Base-by-base conservation (phyloP, 1,140 invertebrate species). In the Drepana arcuata region DNA sequence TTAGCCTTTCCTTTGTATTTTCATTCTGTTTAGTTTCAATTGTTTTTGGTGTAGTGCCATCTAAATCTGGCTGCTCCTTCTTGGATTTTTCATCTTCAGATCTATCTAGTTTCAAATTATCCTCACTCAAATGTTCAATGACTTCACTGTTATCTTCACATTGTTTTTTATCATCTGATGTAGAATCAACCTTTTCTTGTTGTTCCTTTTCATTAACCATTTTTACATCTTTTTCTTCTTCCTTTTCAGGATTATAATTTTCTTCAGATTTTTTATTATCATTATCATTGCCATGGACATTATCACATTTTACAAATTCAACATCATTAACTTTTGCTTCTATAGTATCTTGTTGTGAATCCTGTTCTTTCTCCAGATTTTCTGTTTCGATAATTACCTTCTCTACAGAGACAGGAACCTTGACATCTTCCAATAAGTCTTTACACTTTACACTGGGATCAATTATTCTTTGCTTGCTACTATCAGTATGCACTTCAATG, bases 401-500 rank as follows among this genome's bases (percentile, higher is more conserved):
- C n/a, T n/a, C n/a, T n/a, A n/a, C n/a, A n/a, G n/a, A n/a, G n/a
- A n/a, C n/a, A n/a, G n/a, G n/a, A n/a, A n/a, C n/a, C n/a, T n/a
- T n/a, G n/a, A n/a, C n/a, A n/a, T n/a, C n/a, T n/a, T n/a, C n/a
- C n/a, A n/a, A n/a, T n/a, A n/a, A n/a, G n/a, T n/a, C n/a, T n/a
- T 21, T 21, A 21, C 18, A 21, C 18, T 21, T 9, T n/a, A n/a
- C n/a, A n/a, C n/a, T n/a, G n/a, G n/a, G 46, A 33, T 80, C 70
- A 7, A 43, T 18, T 6, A 39, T 16, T 45, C 57, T 73, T 40
- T 67, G 66, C 41, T 71, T 75, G 32, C 40, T 47, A 43, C 33
- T 67, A 27, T 81, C 74, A 34, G 74, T 79, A 41, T 75, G 61
- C 5, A 82, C 74, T 61, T 82, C 77, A 35, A 81, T 81, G 14